Evolutionary conservation across 2,888 invertebrate species (phyloP).

Genomic region (Euplexia lucipara): DNA sequence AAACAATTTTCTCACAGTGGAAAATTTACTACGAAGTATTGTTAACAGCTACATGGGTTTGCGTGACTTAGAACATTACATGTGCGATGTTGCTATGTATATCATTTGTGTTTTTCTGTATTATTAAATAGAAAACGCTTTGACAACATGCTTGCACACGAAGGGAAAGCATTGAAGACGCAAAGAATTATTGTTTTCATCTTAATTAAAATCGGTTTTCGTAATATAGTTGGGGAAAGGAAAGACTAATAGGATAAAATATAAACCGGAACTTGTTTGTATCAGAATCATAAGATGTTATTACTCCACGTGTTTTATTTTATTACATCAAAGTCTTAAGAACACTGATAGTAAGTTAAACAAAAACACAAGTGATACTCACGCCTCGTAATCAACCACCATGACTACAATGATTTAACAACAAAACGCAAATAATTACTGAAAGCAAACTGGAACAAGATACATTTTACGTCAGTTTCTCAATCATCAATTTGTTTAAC

Average conservation of each 20-base stretch:
- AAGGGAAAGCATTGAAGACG: slow-evolving; percentile 72
- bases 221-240: slow-evolving; percentile 3
- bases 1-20: slow-evolving; percentile 82
- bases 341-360: slow-evolving; percentile 60
- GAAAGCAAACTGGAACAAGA: slow-evolving; percentile 12
- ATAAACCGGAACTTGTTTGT: slow-evolving; percentile 6
- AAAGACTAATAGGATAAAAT: not conserved
- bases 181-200: slow-evolving; percentile 52
- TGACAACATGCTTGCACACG: slow-evolving; percentile 69
- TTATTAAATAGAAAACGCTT: slow-evolving; percentile 79
- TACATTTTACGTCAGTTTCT: not conserved
- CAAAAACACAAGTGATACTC: slow-evolving; percentile 63
- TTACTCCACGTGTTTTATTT: slow-evolving; percentile 39
- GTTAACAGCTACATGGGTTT: slow-evolving; percentile 69
- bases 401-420: slow-evolving; percentile 9
- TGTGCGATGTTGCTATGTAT: slow-evolving; percentile 63
- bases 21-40: slow-evolving; percentile 82
- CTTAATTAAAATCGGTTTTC: slow-evolving; percentile 28
- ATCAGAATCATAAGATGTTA: slow-evolving; percentile 17
- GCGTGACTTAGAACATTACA: slow-evolving; percentile 78
- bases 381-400: slow-evolving; percentile 19
- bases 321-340: slow-evolving; percentile 35
- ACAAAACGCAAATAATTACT: slow-evolving; percentile 24
- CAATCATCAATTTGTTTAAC: slow-evolving; percentile 31
- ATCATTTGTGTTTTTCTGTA: slow-evolving; percentile 69